Evolutionary conservation across 2,888 invertebrate species (phyloP).

Genomic region (Archaeoteleia sp.): DNA sequence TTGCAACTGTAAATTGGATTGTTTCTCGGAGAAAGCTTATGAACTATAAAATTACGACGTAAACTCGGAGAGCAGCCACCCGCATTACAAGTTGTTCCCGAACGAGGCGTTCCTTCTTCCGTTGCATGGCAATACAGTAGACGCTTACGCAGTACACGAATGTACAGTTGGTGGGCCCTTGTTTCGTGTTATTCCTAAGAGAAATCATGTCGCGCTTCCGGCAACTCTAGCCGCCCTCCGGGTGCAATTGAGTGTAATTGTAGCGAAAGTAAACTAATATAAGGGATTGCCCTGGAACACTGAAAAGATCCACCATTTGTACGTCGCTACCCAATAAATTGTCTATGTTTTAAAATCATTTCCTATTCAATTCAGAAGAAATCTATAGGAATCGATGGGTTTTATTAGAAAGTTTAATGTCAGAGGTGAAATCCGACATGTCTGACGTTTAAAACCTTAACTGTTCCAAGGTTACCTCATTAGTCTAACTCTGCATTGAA

Average conservation of each 20-base stretch:
- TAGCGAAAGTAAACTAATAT: constrained; percentile 62
- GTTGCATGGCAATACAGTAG: constrained; percentile 31
- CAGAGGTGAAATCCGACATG: too few species aligned
- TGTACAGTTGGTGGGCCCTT: constrained; percentile 24
- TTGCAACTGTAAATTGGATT: constrained; percentile 6
- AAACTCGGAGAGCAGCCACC: constrained; percentile 11
- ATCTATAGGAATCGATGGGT: too few species aligned
- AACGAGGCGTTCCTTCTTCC: constrained; percentile 35
- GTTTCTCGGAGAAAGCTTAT: constrained; percentile 14
- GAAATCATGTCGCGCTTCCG: constrained; percentile 63
- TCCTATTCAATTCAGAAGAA: too few species aligned
- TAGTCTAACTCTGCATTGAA: too few species aligned
- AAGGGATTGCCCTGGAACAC: constrained; percentile 36
- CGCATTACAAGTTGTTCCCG: constrained; percentile 54
- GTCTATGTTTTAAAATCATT: too few species aligned
- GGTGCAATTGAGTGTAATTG: constrained; percentile 63
- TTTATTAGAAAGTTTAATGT: too few species aligned
- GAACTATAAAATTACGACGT: constrained; percentile 25
- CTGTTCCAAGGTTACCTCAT: too few species aligned
- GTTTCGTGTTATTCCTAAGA: constrained; percentile 60
- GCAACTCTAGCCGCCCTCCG: constrained; percentile 58
- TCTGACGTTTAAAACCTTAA: too few species aligned
- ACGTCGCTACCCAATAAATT: not conserved
- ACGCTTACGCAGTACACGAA: constrained; percentile 14
- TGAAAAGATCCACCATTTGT: not conserved